Percentiles rank a stretch among this genome's conserved stretches.
These are phyloP conservation scores for Brachynemurus nebulosus DNA, from an alignment of 2,888 invertebrate genomes.

Conservation along the genomic window DNA sequence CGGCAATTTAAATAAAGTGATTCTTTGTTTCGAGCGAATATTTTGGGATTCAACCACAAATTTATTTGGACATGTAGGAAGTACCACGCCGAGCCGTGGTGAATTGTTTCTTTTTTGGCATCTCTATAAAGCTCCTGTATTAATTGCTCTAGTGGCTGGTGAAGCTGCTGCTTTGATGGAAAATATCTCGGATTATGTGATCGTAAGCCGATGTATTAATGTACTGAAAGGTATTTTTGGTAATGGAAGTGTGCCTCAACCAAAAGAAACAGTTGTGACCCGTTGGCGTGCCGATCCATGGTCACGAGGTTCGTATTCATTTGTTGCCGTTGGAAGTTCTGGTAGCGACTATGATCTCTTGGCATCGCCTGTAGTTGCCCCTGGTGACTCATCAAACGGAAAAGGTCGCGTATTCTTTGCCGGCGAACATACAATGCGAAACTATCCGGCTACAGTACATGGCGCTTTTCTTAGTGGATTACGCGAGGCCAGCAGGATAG, in stretches of 20 bases:
- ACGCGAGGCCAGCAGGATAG: conserved; percentile 89
- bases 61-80: conserved; percentile 94
- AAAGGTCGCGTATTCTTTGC: conserved; percentile 57
- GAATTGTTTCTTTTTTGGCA: conserved; percentile 98
- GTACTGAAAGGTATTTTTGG: conserved; percentile 93
- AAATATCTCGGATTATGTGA: conserved; percentile 93
- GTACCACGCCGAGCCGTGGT: conserved; percentile 87
- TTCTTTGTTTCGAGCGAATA: conserved; percentile 89
- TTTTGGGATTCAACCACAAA: conserved; percentile 97
- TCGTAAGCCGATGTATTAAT: conserved; percentile 89
- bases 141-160: conserved; percentile 89
- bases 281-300: conserved; percentile 96
- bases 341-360: conserved; percentile 95
- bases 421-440: conserved; percentile 96
- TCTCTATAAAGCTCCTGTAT: conserved; percentile 83
- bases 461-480: conserved; percentile 94
- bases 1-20: conserved; percentile 92
- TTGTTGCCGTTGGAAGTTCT: conserved; percentile 89
- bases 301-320: conserved; percentile 94
- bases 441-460: conserved; percentile 97
- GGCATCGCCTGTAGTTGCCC: conserved; percentile 79
- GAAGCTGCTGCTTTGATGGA: conserved; percentile 96
- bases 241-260: conserved; percentile 77
- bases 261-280: conserved; percentile 90
- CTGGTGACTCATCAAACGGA: conserved; percentile 31